phyloP scores from a whole-genome alignment of 2,797 vertebrate genomes.

The Rachycentron canadum region DNA sequence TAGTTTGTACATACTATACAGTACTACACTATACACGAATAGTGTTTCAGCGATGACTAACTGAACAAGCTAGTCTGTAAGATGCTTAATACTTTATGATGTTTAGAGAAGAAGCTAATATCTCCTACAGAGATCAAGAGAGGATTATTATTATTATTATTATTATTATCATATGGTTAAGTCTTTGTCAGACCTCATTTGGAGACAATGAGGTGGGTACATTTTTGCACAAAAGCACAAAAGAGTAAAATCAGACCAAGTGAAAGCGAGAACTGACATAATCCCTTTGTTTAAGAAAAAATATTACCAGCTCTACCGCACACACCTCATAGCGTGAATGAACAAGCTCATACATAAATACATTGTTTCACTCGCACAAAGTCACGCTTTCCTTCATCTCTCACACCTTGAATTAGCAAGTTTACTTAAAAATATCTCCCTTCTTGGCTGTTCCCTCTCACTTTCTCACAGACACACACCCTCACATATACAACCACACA shows the following conservation, averaged over 20 bases:
- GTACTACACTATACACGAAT: no score
- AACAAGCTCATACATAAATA: slow-evolving; percentile 22
- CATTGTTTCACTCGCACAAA: neutral
- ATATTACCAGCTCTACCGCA: neutral
- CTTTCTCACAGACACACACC: neutral
- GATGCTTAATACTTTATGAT: no score
- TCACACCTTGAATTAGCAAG: slow-evolving; percentile 37
- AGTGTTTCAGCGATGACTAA: no score
- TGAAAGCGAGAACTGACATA: neutral
- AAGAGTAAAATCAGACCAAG: neutral
- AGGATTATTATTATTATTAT: no score
- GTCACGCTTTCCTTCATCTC: slow-evolving; percentile 22
- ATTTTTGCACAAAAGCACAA: neutral
- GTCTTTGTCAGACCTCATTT: no score
- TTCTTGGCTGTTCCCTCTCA: neutral
- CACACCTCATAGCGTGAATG: slow-evolving; percentile 4
- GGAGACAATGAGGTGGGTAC: neutral
- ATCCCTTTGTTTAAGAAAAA: neutral
- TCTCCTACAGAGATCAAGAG: no score
- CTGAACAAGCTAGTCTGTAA: no score
- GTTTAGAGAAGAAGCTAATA: no score
- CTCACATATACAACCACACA: neutral
- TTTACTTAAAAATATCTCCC: slow-evolving; percentile 26
- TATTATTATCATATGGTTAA: no score
- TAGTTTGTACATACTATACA: no score